Percentiles rank a stretch among this genome's conserved stretches.
Conservation (phyloP, 2,888 invertebrate genomes). For the Leptarthrus brevirostris region DNA sequence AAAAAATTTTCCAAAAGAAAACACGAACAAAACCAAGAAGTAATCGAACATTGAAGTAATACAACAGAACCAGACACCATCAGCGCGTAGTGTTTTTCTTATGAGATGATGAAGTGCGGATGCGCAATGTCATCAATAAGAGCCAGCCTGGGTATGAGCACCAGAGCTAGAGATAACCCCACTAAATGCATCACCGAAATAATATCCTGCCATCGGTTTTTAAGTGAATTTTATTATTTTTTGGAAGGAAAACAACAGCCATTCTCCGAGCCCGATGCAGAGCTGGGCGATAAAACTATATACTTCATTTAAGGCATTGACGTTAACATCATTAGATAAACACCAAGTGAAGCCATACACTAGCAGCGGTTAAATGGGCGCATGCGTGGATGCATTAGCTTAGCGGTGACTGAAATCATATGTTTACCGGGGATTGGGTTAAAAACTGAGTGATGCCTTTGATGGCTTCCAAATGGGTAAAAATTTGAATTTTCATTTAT, state of each 20-base stretch:
- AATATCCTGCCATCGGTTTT: background rate
- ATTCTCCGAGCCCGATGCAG: too few relatives aligned
- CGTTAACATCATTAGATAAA: conserved; percentile 17
- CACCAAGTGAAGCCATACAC: conserved; percentile 3
- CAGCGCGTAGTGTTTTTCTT: too few relatives aligned
- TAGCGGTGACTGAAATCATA: background rate
- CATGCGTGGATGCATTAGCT: background rate
- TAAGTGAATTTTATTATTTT: conserved; percentile 23
- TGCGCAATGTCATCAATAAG: conserved; percentile 31
- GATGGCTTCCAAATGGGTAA: conserved; percentile 32
- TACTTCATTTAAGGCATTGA: background rate
- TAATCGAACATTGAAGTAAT: too few relatives aligned
- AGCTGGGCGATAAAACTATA: conserved; percentile 11
- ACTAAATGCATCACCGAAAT: background rate
- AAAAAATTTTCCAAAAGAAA: too few relatives aligned
- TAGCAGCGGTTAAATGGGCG: background rate
- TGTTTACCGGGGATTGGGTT: background rate
- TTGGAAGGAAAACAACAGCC: conserved; percentile 15
- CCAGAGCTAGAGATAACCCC: background rate
- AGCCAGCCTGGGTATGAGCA: background rate
- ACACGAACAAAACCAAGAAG: too few relatives aligned
- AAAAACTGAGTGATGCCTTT: conserved; percentile 5
- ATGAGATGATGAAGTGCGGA: conserved; percentile 15
- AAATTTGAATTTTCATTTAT: conserved; percentile 17
- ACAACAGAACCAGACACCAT: too few relatives aligned